These are phyloP conservation scores for Nibea coibor DNA, from an alignment of 2,113 vertebrate species.

Conservation along the genomic window DNA sequence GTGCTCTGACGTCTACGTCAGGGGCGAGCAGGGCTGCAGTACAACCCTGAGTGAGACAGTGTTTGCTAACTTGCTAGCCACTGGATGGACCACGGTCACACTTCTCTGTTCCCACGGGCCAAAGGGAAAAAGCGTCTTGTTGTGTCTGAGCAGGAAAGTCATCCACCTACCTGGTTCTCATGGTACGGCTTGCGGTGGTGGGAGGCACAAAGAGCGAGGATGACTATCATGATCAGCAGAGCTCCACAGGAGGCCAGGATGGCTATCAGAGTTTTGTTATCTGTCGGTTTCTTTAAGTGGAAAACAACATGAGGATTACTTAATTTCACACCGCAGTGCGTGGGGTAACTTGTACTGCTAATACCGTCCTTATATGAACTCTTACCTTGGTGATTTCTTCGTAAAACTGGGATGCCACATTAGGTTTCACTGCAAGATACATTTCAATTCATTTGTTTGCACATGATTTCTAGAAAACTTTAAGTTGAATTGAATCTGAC, in stretches of 20 bases:
- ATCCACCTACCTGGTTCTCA: constrained; percentile 79
- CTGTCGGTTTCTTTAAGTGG: constrained; percentile 46
- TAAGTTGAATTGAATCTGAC: neutral
- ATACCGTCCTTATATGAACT: rapidly evolving
- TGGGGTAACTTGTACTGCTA: neutral
- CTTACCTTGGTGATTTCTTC: constrained; percentile 69
- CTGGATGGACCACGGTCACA: too few relatives aligned
- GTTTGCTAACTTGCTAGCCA: too few relatives aligned
- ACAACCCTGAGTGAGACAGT: too few relatives aligned
- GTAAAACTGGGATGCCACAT: constrained; percentile 32
- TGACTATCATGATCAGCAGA: constrained; percentile 79
- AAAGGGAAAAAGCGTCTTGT: too few relatives aligned
- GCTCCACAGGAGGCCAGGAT: constrained; percentile 81
- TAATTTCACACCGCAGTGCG: neutral
- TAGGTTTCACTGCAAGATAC: constrained; percentile 59
- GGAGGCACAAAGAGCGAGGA: constrained; percentile 70
- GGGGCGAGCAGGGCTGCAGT: too few relatives aligned
- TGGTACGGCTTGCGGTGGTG: constrained; percentile 79
- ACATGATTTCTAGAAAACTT: too few relatives aligned
- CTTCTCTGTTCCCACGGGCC: too few relatives aligned
- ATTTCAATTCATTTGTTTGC: neutral
- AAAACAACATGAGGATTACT: neutral
- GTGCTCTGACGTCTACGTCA: too few relatives aligned
- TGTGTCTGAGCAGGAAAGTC: too few relatives aligned
- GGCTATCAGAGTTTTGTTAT: constrained; percentile 75